Evolutionary conservation across 2,888 invertebrate genomes (phyloP).

Genomic region (Drosophila subquinaria): DNA sequence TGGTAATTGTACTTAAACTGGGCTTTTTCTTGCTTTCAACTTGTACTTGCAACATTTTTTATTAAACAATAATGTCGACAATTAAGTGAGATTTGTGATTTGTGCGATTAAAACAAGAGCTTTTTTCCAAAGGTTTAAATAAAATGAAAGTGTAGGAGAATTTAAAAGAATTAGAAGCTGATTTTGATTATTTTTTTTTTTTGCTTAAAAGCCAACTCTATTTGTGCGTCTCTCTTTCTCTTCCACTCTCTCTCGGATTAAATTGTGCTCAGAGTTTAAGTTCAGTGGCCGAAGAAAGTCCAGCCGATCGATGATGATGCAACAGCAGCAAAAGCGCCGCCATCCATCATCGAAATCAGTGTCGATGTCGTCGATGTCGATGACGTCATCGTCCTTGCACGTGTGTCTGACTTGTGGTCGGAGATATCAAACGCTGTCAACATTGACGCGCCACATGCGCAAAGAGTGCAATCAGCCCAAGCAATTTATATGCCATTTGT

Average conservation of each 20-base stretch:
- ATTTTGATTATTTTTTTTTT: slow-evolving; percentile 6
- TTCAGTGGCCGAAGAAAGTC: slow-evolving; percentile 44
- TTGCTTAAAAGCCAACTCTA: slow-evolving; percentile 38
- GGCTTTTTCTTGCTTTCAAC: slow-evolving; percentile 58
- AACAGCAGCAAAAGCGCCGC: slow-evolving; percentile 50
- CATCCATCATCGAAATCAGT: slow-evolving; percentile 24
- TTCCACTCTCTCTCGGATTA: slow-evolving; percentile 7
- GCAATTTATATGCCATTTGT: slow-evolving; percentile 77
- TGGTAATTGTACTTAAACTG: slow-evolving; percentile 49
- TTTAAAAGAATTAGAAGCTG: slow-evolving; percentile 7
- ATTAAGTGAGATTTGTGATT: slow-evolving; percentile 4
- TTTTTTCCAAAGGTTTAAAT: slow-evolving; percentile 42
- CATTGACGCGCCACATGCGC: slow-evolving; percentile 87
- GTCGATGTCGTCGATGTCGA: slow-evolving; percentile 12
- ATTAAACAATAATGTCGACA: slow-evolving; percentile 7
- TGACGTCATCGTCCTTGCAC: slow-evolving; percentile 38
- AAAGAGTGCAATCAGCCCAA: slow-evolving; percentile 83
- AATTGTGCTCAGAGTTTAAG: slow-evolving; percentile 34
- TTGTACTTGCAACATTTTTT: slow-evolving; percentile 44
- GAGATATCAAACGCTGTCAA: slow-evolving; percentile 73
- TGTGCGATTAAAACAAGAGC: slow-evolving; percentile 42
- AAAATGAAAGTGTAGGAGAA: background rate
- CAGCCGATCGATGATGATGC: slow-evolving; percentile 47
- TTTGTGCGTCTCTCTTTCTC: slow-evolving; percentile 47
- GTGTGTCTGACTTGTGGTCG: slow-evolving; percentile 76